phyloP scores from a whole-genome alignment of 2,113 vertebrate genomes.

The Camelus bactrianus region DNA sequence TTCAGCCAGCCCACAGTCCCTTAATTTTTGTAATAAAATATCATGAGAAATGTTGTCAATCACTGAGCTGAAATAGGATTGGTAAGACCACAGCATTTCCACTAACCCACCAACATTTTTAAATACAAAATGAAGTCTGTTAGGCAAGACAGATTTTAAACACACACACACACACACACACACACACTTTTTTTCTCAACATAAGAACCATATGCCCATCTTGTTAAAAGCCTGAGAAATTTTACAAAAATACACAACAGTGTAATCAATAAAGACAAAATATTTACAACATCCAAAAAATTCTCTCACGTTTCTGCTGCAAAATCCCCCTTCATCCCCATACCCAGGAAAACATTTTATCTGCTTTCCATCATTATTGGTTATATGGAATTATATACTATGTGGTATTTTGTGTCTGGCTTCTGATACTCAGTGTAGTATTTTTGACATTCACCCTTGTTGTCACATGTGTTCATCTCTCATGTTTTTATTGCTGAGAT shows the following conservation, averaged over 20 bases:
- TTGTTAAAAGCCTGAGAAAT: background rate
- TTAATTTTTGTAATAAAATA: constrained; percentile 29
- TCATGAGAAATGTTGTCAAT: background rate
- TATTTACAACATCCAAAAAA: background rate
- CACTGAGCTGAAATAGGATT: background rate
- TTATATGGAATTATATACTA: background rate
- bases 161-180: background rate
- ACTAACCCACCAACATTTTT: background rate
- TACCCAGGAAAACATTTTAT: background rate
- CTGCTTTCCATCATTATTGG: background rate
- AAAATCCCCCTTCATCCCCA: background rate
- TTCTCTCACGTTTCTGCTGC: background rate
- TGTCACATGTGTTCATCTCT: background rate
- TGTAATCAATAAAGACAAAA: background rate
- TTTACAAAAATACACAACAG: background rate
- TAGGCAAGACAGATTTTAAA: background rate
- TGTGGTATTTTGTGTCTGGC: background rate
- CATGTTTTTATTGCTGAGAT: background rate
- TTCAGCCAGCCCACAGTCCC: background rate
- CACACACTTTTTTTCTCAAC: background rate
- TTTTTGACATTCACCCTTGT: background rate
- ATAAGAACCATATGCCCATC: background rate
- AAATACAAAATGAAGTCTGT: background rate
- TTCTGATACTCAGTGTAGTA: background rate
- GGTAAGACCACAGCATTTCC: background rate